Percentiles rank a stretch among this genome's conserved stretches.
These are phyloP conservation scores for Parnassius glacialis DNA, from an alignment of 2,888 invertebrate species.

Conservation along the genomic window DNA sequence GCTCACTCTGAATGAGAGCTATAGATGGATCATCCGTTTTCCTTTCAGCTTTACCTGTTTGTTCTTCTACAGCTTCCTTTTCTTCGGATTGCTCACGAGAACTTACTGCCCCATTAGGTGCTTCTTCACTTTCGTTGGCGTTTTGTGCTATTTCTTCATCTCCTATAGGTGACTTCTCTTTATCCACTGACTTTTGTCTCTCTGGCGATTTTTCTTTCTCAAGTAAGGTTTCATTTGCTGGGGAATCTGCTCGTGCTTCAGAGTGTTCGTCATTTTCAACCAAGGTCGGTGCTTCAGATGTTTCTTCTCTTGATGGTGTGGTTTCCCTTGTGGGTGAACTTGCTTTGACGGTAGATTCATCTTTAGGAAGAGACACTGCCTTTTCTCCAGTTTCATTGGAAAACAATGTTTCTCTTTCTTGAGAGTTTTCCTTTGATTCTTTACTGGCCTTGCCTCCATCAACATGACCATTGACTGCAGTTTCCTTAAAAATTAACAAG, in stretches of 20 bases:
- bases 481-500: constrained; percentile 43
- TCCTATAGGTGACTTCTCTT: constrained; percentile 48
- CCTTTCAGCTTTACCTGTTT: constrained; percentile 42
- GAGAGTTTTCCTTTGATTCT: constrained; percentile 56
- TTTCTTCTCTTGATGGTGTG: constrained; percentile 36
- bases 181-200: constrained; percentile 53
- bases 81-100: constrained; percentile 71
- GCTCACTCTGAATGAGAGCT: constrained; percentile 69
- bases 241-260: constrained; percentile 38
- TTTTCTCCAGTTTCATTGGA: constrained; percentile 40
- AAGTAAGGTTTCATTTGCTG: constrained; percentile 40
- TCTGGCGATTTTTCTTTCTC: constrained; percentile 45
- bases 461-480: constrained; percentile 62
- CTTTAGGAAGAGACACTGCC: constrained; percentile 40
- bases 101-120: constrained; percentile 61
- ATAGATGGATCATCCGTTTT: constrained; percentile 66
- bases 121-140: constrained; percentile 53
- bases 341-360: constrained; percentile 42
- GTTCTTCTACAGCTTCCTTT: constrained; percentile 45
- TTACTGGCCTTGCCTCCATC: constrained; percentile 42
- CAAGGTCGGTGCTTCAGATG: constrained; percentile 32
- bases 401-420: constrained; percentile 47
- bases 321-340: constrained; percentile 44
- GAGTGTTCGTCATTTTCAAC: constrained; percentile 15
- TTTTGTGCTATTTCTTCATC: constrained; percentile 44